Conservation (phyloP, 2,113 vertebrate species). For the Perca schrenkii region DNA sequence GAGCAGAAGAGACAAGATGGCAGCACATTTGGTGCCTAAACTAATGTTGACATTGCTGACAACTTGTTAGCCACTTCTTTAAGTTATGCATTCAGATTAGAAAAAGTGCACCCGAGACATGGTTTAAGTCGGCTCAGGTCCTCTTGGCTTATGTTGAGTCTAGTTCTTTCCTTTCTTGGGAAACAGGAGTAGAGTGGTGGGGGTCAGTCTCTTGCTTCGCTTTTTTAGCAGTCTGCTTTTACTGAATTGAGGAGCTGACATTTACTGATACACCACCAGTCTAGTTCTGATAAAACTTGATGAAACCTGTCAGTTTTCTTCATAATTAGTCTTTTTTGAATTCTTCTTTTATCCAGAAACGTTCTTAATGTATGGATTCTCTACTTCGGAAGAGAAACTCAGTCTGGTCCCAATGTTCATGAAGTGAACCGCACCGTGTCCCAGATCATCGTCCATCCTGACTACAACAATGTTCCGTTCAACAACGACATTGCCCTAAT, state of each 20-base stretch:
- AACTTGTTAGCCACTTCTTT: no score
- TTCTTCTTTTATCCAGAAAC: neutral
- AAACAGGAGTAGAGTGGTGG: no score
- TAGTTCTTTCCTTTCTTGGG: no score
- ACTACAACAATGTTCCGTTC: slow-evolving; percentile 58
- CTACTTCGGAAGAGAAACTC: slow-evolving; percentile 70
- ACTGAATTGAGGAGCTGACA: slow-evolving; percentile 3
- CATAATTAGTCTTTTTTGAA: neutral
- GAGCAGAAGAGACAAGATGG: no score
- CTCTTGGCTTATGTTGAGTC: no score
- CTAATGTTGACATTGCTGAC: no score
- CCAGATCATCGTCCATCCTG: slow-evolving; percentile 74
- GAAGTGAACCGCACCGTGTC: slow-evolving; percentile 20
- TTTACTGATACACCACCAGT: neutral
- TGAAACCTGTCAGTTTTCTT: neutral
- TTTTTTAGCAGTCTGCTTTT: neutral
- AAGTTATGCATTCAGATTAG: no score
- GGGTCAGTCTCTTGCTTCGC: no score
- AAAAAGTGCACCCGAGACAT: no score
- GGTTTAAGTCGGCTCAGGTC: no score
- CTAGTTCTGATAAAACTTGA: neutral
- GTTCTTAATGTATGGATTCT: neutral
- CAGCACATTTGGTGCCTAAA: no score
- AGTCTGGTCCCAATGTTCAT: slow-evolving; percentile 46
- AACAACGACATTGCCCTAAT: slow-evolving; percentile 86